Base-by-base conservation (phyloP, 2,888 invertebrate genomes). In the Bellardia pandia region DNA sequence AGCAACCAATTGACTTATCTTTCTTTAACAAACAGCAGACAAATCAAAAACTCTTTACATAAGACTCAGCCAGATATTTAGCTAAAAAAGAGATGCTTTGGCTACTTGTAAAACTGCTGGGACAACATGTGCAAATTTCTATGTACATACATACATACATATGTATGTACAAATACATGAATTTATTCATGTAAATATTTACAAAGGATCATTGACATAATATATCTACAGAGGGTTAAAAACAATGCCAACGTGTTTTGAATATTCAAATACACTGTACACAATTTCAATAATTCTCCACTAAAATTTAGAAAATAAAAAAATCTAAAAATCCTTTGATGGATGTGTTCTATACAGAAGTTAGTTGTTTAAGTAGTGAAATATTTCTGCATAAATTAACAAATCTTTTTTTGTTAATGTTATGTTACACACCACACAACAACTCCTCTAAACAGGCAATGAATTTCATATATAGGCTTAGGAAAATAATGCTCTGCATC, bases 231-330 rank as follows among this genome's bases (percentile, higher is more conserved):
- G 40, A 2, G 60, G 71, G 60, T 72, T 72, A 51, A 81, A 76
- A 66, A 62, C 48, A 71, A 76, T 33, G 58, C 42, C 42, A 66
- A 80, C 85, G 72, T 85, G 85, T 56, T 66, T 72, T 66, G 85
- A 76, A 85, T 85, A 85, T 71, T 80, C 64, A 75, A 80, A 81
- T 64, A 56, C 42, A 77, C 23, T 62, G 62, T 45, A 75, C 75
- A 64, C 48, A 79, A 60, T 75, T 85, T 69, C 11, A 69, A 76
- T 53, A 53, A 62, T 30, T 72, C 30, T 64, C 40, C 40, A 16
- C 11, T 16, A 62, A 33, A 37, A 13, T 45, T 13, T 23, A 5
- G 37, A 51, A 30, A 14, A 11, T 7, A 45, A 45, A 13, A 51
- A n/a, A 11, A 58, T 8, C 2, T n/a, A n/a, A 68, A 66, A 68